phyloP scores from a whole-genome alignment of 1,140 invertebrate species.

The Stenopsyche tienmushanensis region DNA sequence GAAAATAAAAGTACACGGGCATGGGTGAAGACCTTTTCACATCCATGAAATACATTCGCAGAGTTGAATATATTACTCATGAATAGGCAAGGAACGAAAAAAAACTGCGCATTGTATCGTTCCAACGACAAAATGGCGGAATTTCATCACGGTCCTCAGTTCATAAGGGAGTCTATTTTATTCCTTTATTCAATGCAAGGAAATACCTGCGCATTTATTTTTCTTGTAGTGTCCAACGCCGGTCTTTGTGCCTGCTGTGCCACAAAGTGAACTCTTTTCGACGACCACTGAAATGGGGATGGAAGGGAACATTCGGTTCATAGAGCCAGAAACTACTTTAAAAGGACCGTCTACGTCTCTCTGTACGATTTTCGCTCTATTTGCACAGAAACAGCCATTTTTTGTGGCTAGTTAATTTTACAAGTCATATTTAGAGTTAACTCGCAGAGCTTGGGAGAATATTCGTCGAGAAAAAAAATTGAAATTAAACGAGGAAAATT shows the following conservation, averaged over 20 bases:
- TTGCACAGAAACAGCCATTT: neutral
- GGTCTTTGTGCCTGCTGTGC: constrained; percentile 10
- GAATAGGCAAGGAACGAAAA: neutral
- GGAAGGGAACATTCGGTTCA: constrained; percentile 20
- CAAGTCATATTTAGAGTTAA: too few relatives aligned
- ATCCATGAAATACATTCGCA: too few relatives aligned
- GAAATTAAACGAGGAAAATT: too few relatives aligned
- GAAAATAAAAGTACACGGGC: too few relatives aligned
- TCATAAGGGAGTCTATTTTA: constrained; percentile 6
- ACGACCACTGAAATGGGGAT: constrained; percentile 15
- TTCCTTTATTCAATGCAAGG: constrained; percentile 10
- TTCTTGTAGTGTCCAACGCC: constrained; percentile 21
- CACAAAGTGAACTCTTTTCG: constrained; percentile 28
- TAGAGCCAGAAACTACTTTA: constrained; percentile 28
- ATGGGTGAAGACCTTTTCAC: too few relatives aligned
- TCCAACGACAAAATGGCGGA: neutral
- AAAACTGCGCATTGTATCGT: neutral
- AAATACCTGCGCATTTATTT: constrained; percentile 24
- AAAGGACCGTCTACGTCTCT: constrained; percentile 11
- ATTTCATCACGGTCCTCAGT: constrained; percentile 1
- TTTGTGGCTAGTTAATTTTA: too few relatives aligned
- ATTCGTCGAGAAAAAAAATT: too few relatives aligned
- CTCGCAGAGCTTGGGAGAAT: too few relatives aligned
- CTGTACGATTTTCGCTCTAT: neutral
- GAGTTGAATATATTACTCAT: neutral